Evolutionary conservation across 1,140 invertebrate species (phyloP).

Genomic region (Pemphigus obesinymphae): DNA sequence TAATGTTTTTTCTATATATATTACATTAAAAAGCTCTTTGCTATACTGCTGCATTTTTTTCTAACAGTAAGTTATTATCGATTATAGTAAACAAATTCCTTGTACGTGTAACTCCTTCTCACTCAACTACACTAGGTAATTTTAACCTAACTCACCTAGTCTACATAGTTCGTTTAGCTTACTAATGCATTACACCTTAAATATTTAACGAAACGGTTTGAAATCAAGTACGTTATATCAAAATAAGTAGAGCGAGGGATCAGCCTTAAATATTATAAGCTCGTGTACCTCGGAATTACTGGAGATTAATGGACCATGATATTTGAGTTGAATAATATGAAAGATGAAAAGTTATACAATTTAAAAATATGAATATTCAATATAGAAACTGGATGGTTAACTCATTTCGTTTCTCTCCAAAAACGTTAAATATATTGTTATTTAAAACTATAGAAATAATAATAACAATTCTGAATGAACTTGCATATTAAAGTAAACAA

Average conservation of each 20-base stretch:
- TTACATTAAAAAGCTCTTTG: conserved; percentile 37
- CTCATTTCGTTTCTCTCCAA: no score
- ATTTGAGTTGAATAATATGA: neutral
- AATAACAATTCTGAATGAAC: no score
- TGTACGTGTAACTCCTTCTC: neutral
- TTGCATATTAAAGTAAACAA: no score
- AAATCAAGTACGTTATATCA: conserved; percentile 17
- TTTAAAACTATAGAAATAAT: no score
- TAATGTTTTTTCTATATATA: neutral
- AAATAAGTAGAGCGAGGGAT: neutral
- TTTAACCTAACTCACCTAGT: neutral
- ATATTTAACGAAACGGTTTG: conserved; percentile 26
- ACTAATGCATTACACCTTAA: conserved; percentile 18
- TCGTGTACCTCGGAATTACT: neutral
- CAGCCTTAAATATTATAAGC: conserved; percentile 18
- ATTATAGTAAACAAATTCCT: conserved; percentile 3
- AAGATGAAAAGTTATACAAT: neutral
- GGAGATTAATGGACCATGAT: conserved; percentile 22
- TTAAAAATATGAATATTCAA: neutral
- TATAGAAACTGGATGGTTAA: no score
- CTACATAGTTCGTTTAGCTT: neutral
- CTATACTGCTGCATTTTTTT: neutral
- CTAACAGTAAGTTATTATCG: conserved; percentile 4
- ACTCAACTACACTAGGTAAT: neutral
- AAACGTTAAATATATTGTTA: no score